Percentiles rank a stretch among this genome's conserved stretches.
These are phyloP conservation scores for Dasysyrphus albostriatus DNA, from an alignment of 2,888 invertebrate genomes.

Conservation along the genomic window DNA sequence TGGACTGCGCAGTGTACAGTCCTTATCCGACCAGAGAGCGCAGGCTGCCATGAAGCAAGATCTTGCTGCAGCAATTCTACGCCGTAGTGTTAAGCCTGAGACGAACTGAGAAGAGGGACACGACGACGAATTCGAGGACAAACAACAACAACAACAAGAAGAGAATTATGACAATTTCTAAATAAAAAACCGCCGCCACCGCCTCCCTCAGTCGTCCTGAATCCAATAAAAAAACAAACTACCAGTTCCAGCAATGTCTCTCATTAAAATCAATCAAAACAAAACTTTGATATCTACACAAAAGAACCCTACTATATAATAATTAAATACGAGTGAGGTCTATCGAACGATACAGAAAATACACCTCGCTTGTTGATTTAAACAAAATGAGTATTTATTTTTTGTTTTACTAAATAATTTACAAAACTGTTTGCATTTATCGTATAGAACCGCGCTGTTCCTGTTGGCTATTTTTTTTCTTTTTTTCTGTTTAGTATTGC, in stretches of 20 bases:
- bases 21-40: conserved; percentile 92
- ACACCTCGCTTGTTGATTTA: conserved; percentile 67
- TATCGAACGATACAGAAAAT: conserved; percentile 50
- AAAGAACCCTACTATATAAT: conserved; percentile 44
- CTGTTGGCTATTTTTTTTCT: conserved; percentile 43
- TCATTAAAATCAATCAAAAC: conserved; percentile 41
- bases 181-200: conserved; percentile 39
- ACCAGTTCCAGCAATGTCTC: conserved; percentile 56
- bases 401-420: conserved; percentile 42
- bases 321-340: conserved; percentile 60
- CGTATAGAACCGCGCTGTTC: conserved; percentile 65
- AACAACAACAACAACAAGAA: conserved; percentile 56
- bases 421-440: conserved; percentile 72
- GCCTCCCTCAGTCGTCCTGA: conserved; percentile 53
- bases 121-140: conserved; percentile 61
- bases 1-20: conserved; percentile 92
- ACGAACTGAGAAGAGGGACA: conserved; percentile 80
- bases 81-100: conserved; percentile 89
- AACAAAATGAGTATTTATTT: conserved; percentile 54
- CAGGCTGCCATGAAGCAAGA: conserved; percentile 94
- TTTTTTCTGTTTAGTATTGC: conserved; percentile 53
- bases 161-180: conserved; percentile 73
- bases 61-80: conserved; percentile 92
- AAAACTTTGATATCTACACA: conserved; percentile 45
- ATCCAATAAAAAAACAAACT: conserved; percentile 17